phyloP scores from a whole-genome alignment of 1,140 invertebrate species.

The Drosophila dunni region DNA sequence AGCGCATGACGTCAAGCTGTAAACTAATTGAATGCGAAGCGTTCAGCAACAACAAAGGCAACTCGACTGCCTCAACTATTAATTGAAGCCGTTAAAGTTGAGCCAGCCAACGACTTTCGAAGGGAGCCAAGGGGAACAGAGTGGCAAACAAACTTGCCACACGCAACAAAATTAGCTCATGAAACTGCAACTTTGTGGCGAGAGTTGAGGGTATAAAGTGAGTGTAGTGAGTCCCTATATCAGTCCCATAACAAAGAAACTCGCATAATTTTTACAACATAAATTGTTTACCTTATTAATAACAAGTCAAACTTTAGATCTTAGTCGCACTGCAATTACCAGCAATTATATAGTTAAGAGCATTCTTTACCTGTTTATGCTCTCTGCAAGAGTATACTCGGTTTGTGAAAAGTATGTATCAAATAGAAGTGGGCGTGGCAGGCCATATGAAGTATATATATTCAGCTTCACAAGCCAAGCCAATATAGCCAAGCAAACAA shows the following conservation, averaged over 20 bases:
- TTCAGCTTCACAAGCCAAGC: too few relatives aligned
- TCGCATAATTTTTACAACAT: constrained; percentile 56
- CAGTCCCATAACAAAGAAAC: constrained; percentile 37
- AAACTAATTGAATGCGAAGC: constrained; percentile 73
- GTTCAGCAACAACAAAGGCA: constrained; percentile 15
- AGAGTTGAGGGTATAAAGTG: constrained; percentile 11
- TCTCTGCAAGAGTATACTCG: too few relatives aligned
- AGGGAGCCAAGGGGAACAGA: not conserved
- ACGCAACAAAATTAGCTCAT: constrained; percentile 56
- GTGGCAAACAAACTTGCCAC: constrained; percentile 52
- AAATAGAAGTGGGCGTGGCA: too few relatives aligned
- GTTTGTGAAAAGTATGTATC: too few relatives aligned
- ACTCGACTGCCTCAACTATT: constrained; percentile 43
- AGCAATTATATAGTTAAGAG: constrained; percentile 58
- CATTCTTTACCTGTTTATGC: constrained; percentile 58
- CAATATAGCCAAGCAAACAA: too few relatives aligned
- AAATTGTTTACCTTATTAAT: constrained; percentile 55
- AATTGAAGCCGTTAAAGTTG: constrained; percentile 56
- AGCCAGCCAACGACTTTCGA: constrained; percentile 4
- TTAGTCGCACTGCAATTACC: constrained; percentile 53
- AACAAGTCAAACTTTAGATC: constrained; percentile 30
- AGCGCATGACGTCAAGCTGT: constrained; percentile 68
- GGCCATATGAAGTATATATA: too few relatives aligned
- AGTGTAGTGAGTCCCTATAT: constrained; percentile 13
- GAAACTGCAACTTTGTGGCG: constrained; percentile 32